Evolutionary conservation across 2,888 invertebrate species (phyloP).

Genomic region (Microctonus hyperodae): DNA sequence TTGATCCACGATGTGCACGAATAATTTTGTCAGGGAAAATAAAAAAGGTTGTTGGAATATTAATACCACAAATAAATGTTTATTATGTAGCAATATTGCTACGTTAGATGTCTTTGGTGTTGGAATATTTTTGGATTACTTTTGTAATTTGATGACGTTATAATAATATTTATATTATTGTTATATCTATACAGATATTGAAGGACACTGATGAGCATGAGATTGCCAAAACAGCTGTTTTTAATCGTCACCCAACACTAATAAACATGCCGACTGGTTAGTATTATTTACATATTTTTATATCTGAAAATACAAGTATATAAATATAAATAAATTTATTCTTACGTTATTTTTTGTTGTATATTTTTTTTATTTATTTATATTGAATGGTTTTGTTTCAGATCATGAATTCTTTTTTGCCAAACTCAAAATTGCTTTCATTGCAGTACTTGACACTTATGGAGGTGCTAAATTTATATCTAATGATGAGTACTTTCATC

Average conservation of each 20-base stretch:
- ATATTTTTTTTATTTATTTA: not conserved
- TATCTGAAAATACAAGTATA: no score
- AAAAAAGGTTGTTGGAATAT: constrained; percentile 66
- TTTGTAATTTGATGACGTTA: not conserved
- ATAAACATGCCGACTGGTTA: constrained; percentile 72
- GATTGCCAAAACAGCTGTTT: constrained; percentile 68
- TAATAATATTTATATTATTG: constrained; percentile 6
- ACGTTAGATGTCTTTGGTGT: no score
- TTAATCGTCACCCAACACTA: constrained; percentile 76
- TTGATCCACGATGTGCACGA: constrained; percentile 80
- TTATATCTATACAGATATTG: constrained; percentile 63
- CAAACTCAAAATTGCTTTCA: constrained; percentile 76
- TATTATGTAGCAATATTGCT: not conserved
- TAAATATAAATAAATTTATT: not conserved
- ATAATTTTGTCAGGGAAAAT: constrained; percentile 75
- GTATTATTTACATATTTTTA: constrained; percentile 23
- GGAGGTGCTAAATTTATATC: constrained; percentile 78
- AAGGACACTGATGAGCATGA: constrained; percentile 66
- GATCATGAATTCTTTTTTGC: constrained; percentile 82
- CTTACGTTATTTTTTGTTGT: not conserved
- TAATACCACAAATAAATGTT: not conserved
- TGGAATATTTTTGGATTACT: not conserved
- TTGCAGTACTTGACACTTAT: constrained; percentile 81
- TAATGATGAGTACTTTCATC: constrained; percentile 69
- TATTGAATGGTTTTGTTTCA: constrained; percentile 59